Evolutionary conservation across 2,797 vertebrate species (phyloP).

Genomic region (Lemur catta): DNA sequence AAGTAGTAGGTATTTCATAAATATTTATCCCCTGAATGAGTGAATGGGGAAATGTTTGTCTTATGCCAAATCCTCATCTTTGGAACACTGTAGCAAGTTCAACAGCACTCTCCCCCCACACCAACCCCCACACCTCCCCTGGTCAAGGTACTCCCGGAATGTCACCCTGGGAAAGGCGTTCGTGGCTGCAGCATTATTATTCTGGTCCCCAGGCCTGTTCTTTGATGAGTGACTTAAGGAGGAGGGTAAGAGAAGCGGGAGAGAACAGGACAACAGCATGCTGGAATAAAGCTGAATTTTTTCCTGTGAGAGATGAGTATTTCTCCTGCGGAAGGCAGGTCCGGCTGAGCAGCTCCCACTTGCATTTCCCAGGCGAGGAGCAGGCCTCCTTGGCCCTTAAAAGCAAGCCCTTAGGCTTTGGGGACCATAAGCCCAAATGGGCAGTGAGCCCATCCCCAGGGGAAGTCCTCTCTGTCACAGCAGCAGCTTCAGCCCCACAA

Average conservation of each 20-base stretch:
- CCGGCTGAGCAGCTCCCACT: neutral
- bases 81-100: neutral
- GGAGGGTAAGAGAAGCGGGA: neutral
- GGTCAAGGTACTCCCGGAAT: fast-evolving
- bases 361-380: neutral
- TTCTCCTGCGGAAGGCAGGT: neutral
- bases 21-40: neutral
- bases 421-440: neutral
- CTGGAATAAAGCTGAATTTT: neutral
- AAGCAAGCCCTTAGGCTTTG: neutral
- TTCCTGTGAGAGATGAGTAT: neutral
- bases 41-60: neutral
- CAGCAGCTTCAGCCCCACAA: conserved; percentile 18
- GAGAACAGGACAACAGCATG: neutral
- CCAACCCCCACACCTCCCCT: fast-evolving
- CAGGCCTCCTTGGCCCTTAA: neutral
- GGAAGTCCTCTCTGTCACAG: neutral
- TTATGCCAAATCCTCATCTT: neutral
- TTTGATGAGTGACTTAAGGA: neutral
- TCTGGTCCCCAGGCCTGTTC: neutral
- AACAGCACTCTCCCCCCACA: neutral
- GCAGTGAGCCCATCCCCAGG: neutral
- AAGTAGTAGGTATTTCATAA: neutral
- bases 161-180: neutral
- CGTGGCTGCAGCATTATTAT: neutral